Conservation (phyloP, 2,888 invertebrate species). For the Tipula unca region DNA sequence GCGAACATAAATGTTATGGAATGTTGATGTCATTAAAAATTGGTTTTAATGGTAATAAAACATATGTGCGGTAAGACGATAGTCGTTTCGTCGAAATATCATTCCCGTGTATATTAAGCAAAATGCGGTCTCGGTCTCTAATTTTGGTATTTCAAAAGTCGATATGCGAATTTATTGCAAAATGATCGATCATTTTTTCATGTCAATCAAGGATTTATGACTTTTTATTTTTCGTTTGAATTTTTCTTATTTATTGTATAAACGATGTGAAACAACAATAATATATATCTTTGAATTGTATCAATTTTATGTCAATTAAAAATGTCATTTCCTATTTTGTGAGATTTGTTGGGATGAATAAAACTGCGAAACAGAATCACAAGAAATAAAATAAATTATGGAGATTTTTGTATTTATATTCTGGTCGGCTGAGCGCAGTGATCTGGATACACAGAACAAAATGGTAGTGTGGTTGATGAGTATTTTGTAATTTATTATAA, state of each 20-base stretch:
- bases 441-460: not conserved
- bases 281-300: not conserved
- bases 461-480: not conserved
- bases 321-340: not conserved
- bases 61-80: not conserved
- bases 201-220: conserved; percentile 2
- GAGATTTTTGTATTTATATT: not conserved
- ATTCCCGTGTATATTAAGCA: not conserved
- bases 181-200: not conserved
- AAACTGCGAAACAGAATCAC: not conserved
- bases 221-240: not conserved
- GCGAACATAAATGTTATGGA: not conserved
- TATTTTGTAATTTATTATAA: not conserved
- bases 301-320: conserved; percentile 8
- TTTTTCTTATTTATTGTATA: not conserved
- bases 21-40: not conserved
- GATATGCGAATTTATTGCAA: not conserved
- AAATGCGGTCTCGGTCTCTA: not conserved
- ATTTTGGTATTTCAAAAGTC: not conserved
- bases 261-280: not conserved
- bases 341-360: not conserved
- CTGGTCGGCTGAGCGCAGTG: not conserved
- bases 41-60: not conserved
- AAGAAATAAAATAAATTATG: not conserved
- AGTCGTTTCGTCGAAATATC: not conserved